phyloP scores from a whole-genome alignment of 2,797 vertebrate species.

The Craterocephalus amniculus region DNA sequence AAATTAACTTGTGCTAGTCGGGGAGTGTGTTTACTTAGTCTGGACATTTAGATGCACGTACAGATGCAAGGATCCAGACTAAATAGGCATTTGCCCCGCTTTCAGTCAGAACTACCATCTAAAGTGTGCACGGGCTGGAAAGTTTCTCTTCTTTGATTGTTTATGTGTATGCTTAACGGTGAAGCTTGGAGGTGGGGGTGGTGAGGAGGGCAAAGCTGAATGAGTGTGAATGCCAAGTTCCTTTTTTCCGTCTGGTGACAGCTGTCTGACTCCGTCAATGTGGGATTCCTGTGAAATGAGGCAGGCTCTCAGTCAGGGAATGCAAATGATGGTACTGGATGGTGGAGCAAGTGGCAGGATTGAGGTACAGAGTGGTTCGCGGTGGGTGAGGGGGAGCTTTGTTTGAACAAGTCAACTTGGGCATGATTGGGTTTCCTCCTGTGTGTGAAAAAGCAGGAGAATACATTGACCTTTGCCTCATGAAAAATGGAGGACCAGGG shows the following conservation, averaged over 20 bases:
- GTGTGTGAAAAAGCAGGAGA: conserved; percentile 90
- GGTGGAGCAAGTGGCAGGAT: conserved; percentile 28
- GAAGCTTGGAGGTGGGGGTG: conserved; percentile 37
- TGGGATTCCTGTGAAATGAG: conserved; percentile 84
- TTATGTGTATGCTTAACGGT: conserved; percentile 67
- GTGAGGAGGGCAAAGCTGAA: conserved; percentile 48
- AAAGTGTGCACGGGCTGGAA: conserved; percentile 21
- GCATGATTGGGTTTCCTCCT: conserved; percentile 91
- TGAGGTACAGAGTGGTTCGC: conserved; percentile 36
- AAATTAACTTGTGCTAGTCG: conserved; percentile 51
- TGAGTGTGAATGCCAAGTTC: conserved; percentile 68
- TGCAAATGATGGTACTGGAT: conserved; percentile 73
- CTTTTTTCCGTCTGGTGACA: conserved; percentile 78
- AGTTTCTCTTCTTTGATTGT: conserved; percentile 62
- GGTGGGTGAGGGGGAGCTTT: conserved; percentile 51
- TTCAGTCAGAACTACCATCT: conserved; percentile 17
- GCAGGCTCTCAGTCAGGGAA: conserved; percentile 76
- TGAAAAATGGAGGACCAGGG: conserved; percentile 91
- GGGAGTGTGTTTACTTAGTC: conserved; percentile 40
- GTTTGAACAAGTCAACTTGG: conserved; percentile 91
- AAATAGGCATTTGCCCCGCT: conserved; percentile 31
- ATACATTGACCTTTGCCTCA: conserved; percentile 93
- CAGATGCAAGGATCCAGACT: conserved; percentile 40
- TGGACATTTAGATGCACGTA: conserved; percentile 51
- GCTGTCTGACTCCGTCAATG: conserved; percentile 83